These are phyloP conservation scores for Dinoponera quadriceps DNA, from an alignment of 1,140 invertebrate genomes.

Conservation along the genomic window DNA sequence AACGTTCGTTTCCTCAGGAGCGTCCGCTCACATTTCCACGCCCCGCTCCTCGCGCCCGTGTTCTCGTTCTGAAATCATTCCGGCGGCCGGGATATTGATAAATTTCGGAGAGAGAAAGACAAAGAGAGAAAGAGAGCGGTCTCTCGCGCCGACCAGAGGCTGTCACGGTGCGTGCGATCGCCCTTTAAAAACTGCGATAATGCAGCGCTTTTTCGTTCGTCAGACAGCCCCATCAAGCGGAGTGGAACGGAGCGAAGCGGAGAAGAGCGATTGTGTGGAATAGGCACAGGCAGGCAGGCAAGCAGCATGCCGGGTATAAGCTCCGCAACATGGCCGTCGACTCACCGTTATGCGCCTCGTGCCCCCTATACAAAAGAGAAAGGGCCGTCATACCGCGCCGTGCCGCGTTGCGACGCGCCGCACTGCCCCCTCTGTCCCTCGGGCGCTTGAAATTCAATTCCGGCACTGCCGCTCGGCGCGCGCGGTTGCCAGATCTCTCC, in stretches of 20 bases:
- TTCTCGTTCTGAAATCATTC: no score
- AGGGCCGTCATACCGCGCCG: constrained; percentile 54
- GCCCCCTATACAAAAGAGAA: constrained; percentile 82
- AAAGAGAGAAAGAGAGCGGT: no score
- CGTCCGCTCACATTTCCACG: neutral
- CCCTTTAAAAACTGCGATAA: constrained; percentile 10
- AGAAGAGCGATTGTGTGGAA: constrained; percentile 61
- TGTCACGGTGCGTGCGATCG: constrained; percentile 1
- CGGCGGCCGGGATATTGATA: no score
- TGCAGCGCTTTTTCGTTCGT: constrained; percentile 9
- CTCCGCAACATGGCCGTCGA: constrained; percentile 77
- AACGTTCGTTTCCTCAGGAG: constrained; percentile 38
- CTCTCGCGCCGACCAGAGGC: no score
- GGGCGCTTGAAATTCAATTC: constrained; percentile 84
- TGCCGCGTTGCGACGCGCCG: neutral
- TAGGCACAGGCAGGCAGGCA: constrained; percentile 76
- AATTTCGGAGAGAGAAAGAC: no score
- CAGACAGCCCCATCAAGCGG: constrained; percentile 40
- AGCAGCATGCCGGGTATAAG: constrained; percentile 69
- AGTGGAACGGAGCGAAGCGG: constrained; percentile 37
- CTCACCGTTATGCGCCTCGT: constrained; percentile 83
- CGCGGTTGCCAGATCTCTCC: constrained; percentile 70
- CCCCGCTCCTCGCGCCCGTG: neutral
- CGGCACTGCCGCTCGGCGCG: constrained; percentile 69
- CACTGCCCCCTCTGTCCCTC: constrained; percentile 78